phyloP scores from a whole-genome alignment of 2,888 invertebrate genomes.

The Athrips mouffetella region DNA sequence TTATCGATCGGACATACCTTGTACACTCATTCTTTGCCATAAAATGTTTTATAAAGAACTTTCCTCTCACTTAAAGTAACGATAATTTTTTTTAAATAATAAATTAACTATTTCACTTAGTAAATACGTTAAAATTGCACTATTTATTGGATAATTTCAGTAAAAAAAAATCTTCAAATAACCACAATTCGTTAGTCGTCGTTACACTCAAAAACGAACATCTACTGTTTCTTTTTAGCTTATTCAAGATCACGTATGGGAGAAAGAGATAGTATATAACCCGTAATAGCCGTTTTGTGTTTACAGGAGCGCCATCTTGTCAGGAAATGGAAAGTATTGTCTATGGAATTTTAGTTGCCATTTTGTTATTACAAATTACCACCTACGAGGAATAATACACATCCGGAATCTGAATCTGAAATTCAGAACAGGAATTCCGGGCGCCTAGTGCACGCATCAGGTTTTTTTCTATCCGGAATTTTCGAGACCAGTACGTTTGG shows the following conservation, averaged over 20 bases:
- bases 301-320: constrained; percentile 55
- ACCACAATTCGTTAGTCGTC: constrained; percentile 74
- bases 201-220: constrained; percentile 67
- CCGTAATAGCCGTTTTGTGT: constrained; percentile 50
- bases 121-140: constrained; percentile 51
- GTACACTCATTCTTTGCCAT: constrained; percentile 61
- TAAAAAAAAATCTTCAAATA: constrained; percentile 55
- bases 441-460: too few relatives aligned
- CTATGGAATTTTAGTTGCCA: constrained; percentile 44
- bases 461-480: too few relatives aligned
- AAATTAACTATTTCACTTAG: constrained; percentile 33
- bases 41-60: constrained; percentile 32
- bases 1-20: constrained; percentile 75
- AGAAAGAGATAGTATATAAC: constrained; percentile 47
- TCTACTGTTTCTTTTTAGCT: constrained; percentile 38
- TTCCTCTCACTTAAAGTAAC: constrained; percentile 30
- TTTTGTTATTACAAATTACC: not conserved
- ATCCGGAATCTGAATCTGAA: too few relatives aligned
- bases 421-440: too few relatives aligned
- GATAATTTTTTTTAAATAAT: constrained; percentile 33
- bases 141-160: constrained; percentile 45
- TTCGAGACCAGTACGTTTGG: too few relatives aligned
- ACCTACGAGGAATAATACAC: too few relatives aligned
- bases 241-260: constrained; percentile 12
- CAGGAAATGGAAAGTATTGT: constrained; percentile 38